Base-by-base conservation (phyloP, 2,113 vertebrate species). In the Hippocampus mohnikei region DNA sequence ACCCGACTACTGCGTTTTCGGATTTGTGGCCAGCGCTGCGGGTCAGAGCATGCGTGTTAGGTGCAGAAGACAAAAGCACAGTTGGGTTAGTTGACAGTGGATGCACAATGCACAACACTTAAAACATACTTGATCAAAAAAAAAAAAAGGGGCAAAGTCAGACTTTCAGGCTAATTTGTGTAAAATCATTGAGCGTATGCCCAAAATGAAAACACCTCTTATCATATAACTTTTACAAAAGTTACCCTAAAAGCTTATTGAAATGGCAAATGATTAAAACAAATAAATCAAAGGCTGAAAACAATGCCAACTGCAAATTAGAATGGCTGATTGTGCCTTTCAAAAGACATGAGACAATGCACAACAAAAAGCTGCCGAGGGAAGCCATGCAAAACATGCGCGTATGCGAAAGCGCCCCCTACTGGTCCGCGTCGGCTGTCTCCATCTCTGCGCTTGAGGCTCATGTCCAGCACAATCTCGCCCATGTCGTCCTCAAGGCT, bases 401-500 rank as follows among this genome's bases (percentile, higher is more conserved):
- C 33, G 5, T 37, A 37, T 0, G 37, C 10, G 16, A 4, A 3
- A 61, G 61, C 44, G 46, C 44, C 65, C 59, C 72, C 74, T 90
- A 92, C 91, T 52, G 23, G 50, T 69, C 92, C 89, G 90, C 89
- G 94, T 86, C 93, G 95, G 84, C 92, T 88, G 78, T 94, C 92
- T 74, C 90, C 89, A 12, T 94, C 90, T 82, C 95, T 92, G 62
- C 92, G 88, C 2, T 92, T 91, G 29, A 99, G 89, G 72, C 85
- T 93, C 89, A 97, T 69, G 80, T 96, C 94, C 85, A 98, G 75
- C 69, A 96, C 76, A 66, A 99, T 92, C 29, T 91, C 90, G 7
- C 97, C 97, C 97, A 99, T 99, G 81, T 99, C 95, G 12, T 96
- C 93, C 86, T 98, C 97, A 81, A 98, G 92, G 88, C 96, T 98